phyloP scores from a whole-genome alignment of 1,140 invertebrate genomes.

The Bicyclus anynana region DNA sequence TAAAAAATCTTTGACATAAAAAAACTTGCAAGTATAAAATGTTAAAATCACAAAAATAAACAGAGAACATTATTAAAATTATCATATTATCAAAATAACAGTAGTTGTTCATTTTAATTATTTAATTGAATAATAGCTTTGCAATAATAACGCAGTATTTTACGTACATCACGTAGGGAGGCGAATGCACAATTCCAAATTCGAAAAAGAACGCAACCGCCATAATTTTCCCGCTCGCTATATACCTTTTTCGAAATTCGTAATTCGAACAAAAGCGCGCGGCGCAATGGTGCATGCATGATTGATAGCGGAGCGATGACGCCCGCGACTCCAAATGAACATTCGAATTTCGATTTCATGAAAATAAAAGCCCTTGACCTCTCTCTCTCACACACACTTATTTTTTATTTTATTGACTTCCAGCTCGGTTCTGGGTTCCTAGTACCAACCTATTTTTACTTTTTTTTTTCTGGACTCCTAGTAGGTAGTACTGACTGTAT shows the following conservation, averaged over 20 bases:
- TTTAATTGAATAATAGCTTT: constrained; percentile 56
- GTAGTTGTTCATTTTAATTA: constrained; percentile 52
- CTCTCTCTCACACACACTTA: constrained; percentile 23
- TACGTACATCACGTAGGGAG: constrained; percentile 40
- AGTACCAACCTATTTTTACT: neutral
- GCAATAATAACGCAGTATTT: constrained; percentile 29
- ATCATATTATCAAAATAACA: constrained; percentile 29
- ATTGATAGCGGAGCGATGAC: constrained; percentile 69
- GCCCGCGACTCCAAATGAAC: constrained; percentile 50
- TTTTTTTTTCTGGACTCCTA: too few relatives aligned
- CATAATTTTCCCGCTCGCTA: constrained; percentile 62
- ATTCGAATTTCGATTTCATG: constrained; percentile 53
- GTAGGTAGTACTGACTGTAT: too few relatives aligned
- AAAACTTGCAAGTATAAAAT: too few relatives aligned
- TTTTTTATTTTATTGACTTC: constrained; percentile 15
- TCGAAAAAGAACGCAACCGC: constrained; percentile 54
- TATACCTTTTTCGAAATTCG: constrained; percentile 70
- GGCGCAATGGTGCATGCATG: constrained; percentile 70
- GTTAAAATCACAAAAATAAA: neutral
- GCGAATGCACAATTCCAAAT: constrained; percentile 38
- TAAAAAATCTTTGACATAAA: neutral
- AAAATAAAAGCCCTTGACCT: constrained; percentile 69
- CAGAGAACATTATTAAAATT: constrained; percentile 12
- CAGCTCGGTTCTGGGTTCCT: neutral
- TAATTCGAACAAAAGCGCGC: constrained; percentile 69